Evolutionary conservation across 2,113 vertebrate genomes (phyloP), one percentile per base, ranked within the genome.

Genomic region (Megaleporinus macrocephalus): DNA sequence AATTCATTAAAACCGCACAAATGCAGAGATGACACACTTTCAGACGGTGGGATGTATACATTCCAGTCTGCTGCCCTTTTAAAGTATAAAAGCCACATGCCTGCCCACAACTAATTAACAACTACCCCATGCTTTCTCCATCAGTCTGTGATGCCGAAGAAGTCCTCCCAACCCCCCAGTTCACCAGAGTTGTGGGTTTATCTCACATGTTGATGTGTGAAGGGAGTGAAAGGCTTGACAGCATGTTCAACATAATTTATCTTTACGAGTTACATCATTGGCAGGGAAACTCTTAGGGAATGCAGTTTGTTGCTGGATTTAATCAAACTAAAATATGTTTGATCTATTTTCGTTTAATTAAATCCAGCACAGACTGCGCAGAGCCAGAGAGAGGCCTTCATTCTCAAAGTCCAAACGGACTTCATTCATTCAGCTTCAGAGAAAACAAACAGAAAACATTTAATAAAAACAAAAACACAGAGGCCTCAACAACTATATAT

Each of bases 21-120:
- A 69, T 76, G 75, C 51, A 14, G 62, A 10, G 27, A 55, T 13
- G 80, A 41, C n/a, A 55, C n/a, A 29, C 61, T 76, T 27, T 74
- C 36, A 59, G 33, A 59, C 62, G 18, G 68, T 18, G 20, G 63
- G 72, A 24, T 30, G 62, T 75, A 68, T 57, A 75, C 47, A 68
- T 33, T 66, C 41, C 72, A 75, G n/a, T 29, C 65, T 44, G 63
- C 59, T 81, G 66, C 73, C 72, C 72, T 59, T 36, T 81, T 29
- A 81, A 44, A 26, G 24, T 47, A 24, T 68, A 36, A 73, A 6
- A 44, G 30, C 51, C 24, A 74, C 47, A 66, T 36, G 55, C 20
- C 79, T 51, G 27, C n/a, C 15, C 24, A 18, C n/a, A 33, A 44
- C 36, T 61, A 76, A 62, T 44, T 44, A 81, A 41, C 59, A 65